Base-by-base conservation (phyloP, 1,140 invertebrate species). In the Drosophila sproati region DNA sequence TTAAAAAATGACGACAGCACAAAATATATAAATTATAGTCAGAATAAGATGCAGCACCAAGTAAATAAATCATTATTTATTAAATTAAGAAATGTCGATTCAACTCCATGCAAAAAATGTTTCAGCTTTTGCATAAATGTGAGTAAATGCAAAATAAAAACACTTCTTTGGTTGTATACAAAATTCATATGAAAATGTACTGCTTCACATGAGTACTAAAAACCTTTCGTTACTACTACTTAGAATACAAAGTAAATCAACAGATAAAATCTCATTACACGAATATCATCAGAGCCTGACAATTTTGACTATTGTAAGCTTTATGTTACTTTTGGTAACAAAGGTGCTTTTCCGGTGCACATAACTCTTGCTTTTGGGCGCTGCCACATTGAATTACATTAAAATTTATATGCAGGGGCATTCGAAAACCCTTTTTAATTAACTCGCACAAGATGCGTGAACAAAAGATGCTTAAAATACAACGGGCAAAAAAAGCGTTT, bases 371-470 rank as follows among this genome's bases (percentile, higher is more conserved):
- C 8, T 32, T 62, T 55, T 54, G 47, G 59, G 43, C 10, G 43
- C 34, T 28, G 8, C 62, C 34, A 50, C 32, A 55, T 45, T 55
- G 51, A 37, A 55, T 43, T 54, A 63, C 39, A 55, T 6, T 39
- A 47, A 55, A 66, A 31, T 52, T 12, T 47, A 41, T 63, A 54
- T 12, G 57, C 41, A 67, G n/a, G 5, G 6, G 4, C 57, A 68
- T 71, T 76, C 37, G 48, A 64, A 73, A 89, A 74, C 85, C 77
- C 73, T 89, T 88, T 88, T 89, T 89, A 88, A 88, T 88, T 89
- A 88, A 89, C 83, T 89, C 67, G 57, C 82, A 87, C 75, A 82
- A 55, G 87, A 78, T 59, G 77, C 66, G 75, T 63, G 59, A 82
- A 78, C 82, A 82, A 82, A 86, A 78, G 61, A 67, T 73, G 68